A percentile compares a stretch with the other conserved stretches of the same genome.
Evolutionary conservation across 1,140 invertebrate genomes (phyloP).

Genomic region (Drosophila orosa): DNA sequence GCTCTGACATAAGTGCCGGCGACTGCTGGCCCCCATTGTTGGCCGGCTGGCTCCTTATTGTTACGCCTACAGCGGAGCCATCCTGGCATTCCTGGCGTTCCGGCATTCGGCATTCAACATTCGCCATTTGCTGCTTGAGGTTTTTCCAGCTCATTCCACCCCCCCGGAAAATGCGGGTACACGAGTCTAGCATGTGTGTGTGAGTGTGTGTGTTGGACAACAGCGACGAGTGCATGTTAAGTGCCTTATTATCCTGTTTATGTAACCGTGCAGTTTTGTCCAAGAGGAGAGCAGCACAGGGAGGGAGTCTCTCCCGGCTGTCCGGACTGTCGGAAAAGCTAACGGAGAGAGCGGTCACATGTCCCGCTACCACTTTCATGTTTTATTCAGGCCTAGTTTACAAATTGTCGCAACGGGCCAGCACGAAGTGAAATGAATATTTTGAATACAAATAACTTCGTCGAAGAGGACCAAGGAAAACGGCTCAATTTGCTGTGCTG

Average conservation of each 20-base stretch:
- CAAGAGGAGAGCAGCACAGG: conserved; percentile 1
- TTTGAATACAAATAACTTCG: conserved; percentile 68
- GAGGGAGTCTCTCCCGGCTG: not conserved
- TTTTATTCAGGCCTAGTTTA: conserved; percentile 76
- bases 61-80: conserved; percentile 66
- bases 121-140: conserved; percentile 42
- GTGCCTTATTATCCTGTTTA: conserved; percentile 81
- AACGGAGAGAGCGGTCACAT: conserved; percentile 25
- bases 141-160: conserved; percentile 24
- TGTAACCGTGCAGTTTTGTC: conserved; percentile 77
- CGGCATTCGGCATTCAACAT: conserved; percentile 30
- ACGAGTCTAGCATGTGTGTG: not conserved
- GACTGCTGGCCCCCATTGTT: conserved; percentile 49
- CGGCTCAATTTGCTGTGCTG: conserved; percentile 18
- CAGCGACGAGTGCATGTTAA: conserved; percentile 77
- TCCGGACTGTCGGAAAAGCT: conserved; percentile 2
- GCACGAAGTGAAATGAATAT: conserved; percentile 53
- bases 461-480: conserved; percentile 20
- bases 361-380: conserved; percentile 58
- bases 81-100: conserved; percentile 56
- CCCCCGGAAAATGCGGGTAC: conserved; percentile 1
- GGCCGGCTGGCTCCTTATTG: conserved; percentile 44
- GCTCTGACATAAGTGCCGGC: conserved; percentile 73
- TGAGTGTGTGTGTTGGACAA: conserved; percentile 43
- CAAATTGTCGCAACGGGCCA: conserved; percentile 66